Percentiles rank a stretch among this genome's conserved stretches.
Evolutionary conservation across 2,888 invertebrate genomes (phyloP).

Genomic region (Synergus itoensis): DNA sequence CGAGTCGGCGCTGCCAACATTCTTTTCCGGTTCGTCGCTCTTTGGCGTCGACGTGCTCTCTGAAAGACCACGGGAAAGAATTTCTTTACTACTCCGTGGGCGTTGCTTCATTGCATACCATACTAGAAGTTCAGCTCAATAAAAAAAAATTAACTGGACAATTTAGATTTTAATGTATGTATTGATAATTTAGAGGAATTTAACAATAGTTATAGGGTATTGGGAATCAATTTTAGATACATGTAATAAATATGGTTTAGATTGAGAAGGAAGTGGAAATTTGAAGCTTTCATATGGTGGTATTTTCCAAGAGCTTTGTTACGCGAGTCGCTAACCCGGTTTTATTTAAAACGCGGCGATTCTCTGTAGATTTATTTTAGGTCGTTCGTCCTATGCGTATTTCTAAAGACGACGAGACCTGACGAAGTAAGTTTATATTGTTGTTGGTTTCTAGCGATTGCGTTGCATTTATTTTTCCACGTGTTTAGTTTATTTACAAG

Average conservation of each 20-base stretch:
- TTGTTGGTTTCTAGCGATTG: constrained; percentile 22
- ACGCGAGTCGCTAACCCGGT: constrained; percentile 65
- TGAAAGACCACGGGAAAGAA: constrained; percentile 52
- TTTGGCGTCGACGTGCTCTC: constrained; percentile 54
- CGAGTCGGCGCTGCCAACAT: constrained; percentile 45
- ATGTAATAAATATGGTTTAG: background rate
- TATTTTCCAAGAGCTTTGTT: constrained; percentile 51
- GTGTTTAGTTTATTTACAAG: background rate
- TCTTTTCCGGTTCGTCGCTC: constrained; percentile 57
- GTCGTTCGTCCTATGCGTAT: constrained; percentile 61
- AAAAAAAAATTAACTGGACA: background rate
- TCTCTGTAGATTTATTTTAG: constrained; percentile 72
- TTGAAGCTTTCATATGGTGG: constrained; percentile 43
- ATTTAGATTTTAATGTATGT: background rate
- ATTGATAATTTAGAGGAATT: background rate
- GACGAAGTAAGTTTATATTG: constrained; percentile 33
- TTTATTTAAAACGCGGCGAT: constrained; percentile 73
- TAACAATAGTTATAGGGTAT: background rate
- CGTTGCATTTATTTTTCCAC: constrained; percentile 7
- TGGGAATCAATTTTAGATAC: background rate
- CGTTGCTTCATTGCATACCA: constrained; percentile 22
- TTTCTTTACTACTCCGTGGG: constrained; percentile 31
- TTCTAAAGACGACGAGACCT: constrained; percentile 49
- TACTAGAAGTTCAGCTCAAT: background rate
- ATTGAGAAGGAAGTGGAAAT: background rate